Percentiles rank a stretch among this genome's conserved stretches.
These are phyloP conservation scores for Sigmodon hispidus DNA, from an alignment of 2,113 vertebrate species.

Conservation along the genomic window DNA sequence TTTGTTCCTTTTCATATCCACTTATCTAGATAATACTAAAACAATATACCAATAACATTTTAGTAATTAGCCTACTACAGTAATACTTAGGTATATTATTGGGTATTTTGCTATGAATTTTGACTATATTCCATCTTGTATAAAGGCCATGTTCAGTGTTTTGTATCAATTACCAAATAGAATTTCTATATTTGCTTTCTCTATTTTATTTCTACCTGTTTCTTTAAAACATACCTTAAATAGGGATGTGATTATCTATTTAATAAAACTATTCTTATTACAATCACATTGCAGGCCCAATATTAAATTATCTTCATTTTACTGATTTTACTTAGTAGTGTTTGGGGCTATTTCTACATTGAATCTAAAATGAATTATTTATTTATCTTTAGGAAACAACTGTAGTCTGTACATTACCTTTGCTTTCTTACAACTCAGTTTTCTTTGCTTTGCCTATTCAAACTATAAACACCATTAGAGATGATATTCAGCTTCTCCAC, in stretches of 20 bases:
- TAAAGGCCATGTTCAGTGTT: background rate
- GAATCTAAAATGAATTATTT: background rate
- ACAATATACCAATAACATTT: background rate
- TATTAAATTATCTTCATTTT: background rate
- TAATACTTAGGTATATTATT: background rate
- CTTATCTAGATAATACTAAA: background rate
- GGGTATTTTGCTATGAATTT: background rate
- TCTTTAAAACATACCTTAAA: background rate
- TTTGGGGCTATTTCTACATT: background rate
- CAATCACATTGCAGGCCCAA: background rate
- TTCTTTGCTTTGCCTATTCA: background rate
- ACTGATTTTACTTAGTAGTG: background rate
- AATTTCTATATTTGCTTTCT: background rate
- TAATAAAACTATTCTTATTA: background rate
- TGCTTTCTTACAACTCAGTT: background rate
- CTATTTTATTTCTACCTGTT: background rate
- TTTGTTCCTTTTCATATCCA: background rate
- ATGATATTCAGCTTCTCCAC: background rate
- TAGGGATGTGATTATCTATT: background rate
- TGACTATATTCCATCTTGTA: background rate
- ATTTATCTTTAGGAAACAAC: background rate
- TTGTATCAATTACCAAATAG: background rate
- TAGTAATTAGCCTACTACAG: background rate
- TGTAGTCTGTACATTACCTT: fast-evolving
- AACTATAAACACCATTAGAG: background rate